Conservation (phyloP, 2,888 invertebrate genomes). For the Oscheius sp. region DNA sequence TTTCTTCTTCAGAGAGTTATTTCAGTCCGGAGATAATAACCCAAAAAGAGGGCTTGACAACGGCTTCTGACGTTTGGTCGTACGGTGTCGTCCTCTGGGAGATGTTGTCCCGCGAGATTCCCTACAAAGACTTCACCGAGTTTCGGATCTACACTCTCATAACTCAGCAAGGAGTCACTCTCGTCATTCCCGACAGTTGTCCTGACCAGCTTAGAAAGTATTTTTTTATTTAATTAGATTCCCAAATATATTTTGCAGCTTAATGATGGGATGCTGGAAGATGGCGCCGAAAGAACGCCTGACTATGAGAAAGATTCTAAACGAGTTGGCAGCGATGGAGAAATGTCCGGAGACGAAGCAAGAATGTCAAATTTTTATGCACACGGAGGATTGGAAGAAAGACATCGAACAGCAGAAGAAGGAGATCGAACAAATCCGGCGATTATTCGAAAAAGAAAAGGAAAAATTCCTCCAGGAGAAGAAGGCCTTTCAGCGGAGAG, state of each 20-base stretch:
- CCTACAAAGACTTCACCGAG: conserved; percentile 55
- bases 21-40: conserved; percentile 64
- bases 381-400: conserved; percentile 56
- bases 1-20: neutral
- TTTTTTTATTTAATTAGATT: neutral
- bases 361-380: conserved; percentile 55
- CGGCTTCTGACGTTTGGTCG: conserved; percentile 65
- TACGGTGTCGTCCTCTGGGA: conserved; percentile 65
- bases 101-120: conserved; percentile 50
- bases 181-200: conserved; percentile 60
- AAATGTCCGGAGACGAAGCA: conserved; percentile 42
- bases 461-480: conserved; percentile 57
- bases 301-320: conserved; percentile 47
- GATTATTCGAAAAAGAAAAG: conserved; percentile 52
- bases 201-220: conserved; percentile 48
- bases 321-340: conserved; percentile 33
- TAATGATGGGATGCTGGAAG: conserved; percentile 60
- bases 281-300: conserved; percentile 54
- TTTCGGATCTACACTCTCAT: conserved; percentile 63
- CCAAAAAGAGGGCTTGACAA: conserved; percentile 60
- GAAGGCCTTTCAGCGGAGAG: conserved; percentile 46
- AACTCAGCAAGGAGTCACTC: conserved; percentile 55
- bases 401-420: conserved; percentile 56
- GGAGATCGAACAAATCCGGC: conserved; percentile 51
- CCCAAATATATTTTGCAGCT: conserved; percentile 35